Evolutionary conservation across 2,797 vertebrate genomes (phyloP), one percentile per base, ranked within the genome.

Genomic region (Sebastolobus altivelis): DNA sequence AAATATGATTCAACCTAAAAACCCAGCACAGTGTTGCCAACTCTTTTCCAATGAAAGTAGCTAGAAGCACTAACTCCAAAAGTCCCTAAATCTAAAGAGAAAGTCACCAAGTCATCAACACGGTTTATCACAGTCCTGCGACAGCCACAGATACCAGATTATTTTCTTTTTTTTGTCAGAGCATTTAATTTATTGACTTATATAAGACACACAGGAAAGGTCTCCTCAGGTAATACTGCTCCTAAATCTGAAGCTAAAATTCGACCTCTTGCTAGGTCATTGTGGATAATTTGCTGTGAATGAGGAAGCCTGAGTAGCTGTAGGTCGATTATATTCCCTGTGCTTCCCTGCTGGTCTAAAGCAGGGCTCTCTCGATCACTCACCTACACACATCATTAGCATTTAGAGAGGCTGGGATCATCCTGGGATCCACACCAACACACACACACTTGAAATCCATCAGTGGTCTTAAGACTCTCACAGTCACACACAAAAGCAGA

Each of bases 351-450:
- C 87, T 81, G 86, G 11, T 71, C 14, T 59, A 11, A 82, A 87
- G 65, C 68, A 76, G 40, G 70, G 67, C 80, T 79, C 59, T 72
- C 46, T 68, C 35, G 54, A 76, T 77, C 49, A 55, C 61, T 78
- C 72, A 76, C 70, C 72, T 49, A 33, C 58, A 81, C 79, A 85
- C 29, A 18, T 93, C 66, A 79, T 95, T 94, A 95, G 90, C 94
- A 95, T 95, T 92, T 93, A 93, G 90, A 95, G 84, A 89, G 93
- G 75, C 85, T 78, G 54, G 63, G 83, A 77, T 85, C 87, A 87
- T 87, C 72, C 78, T 59, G 62, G 80, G 81, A 87, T 84, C 40
- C 78, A 65, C 71, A 74, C 18, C 22, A 46, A 59, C 27, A 79
- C 58, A 60, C 66, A 73, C 66, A 71, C 70, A 72, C 73, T 59